Evolutionary conservation across 2,888 invertebrate genomes (phyloP).

Genomic region (Scaeva pyrastri): DNA sequence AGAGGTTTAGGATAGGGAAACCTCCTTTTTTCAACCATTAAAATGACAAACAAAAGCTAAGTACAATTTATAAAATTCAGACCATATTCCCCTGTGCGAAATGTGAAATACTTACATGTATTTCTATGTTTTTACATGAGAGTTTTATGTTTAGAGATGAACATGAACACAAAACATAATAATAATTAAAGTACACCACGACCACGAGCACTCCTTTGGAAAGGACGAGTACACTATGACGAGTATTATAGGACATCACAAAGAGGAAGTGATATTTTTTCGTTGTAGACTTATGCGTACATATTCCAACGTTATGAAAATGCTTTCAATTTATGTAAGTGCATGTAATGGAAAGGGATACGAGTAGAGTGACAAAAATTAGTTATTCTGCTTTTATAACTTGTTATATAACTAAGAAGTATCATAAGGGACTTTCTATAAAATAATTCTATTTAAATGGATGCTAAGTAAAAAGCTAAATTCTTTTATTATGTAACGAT

Average conservation of each 20-base stretch:
- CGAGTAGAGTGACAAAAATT: conserved; percentile 30
- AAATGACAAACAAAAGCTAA: conserved; percentile 1
- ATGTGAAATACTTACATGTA: background rate
- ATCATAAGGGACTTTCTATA: conserved; percentile 9
- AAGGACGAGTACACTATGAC: background rate
- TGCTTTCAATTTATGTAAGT: conserved; percentile 49
- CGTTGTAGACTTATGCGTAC: background rate
- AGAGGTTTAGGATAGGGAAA: background rate
- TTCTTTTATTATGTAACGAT: conserved; percentile 26
- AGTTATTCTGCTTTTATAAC: conserved; percentile 18
- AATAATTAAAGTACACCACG: conserved; percentile 21
- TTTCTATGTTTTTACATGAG: background rate
- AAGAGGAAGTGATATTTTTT: conserved; percentile 14
- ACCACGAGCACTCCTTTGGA: background rate
- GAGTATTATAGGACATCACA: background rate
- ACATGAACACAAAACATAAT: background rate
- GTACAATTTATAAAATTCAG: background rate
- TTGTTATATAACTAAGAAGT: conserved; percentile 12
- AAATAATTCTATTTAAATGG: conserved; percentile 38
- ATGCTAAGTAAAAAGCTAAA: conserved; percentile 22
- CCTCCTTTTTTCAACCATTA: background rate
- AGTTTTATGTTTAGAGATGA: conserved; percentile 1
- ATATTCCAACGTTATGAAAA: background rate
- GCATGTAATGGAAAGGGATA: conserved; percentile 44
- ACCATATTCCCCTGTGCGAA: conserved; percentile 18